phyloP scores from a whole-genome alignment of 1,140 invertebrate genomes.

The Drosophila saltans region DNA sequence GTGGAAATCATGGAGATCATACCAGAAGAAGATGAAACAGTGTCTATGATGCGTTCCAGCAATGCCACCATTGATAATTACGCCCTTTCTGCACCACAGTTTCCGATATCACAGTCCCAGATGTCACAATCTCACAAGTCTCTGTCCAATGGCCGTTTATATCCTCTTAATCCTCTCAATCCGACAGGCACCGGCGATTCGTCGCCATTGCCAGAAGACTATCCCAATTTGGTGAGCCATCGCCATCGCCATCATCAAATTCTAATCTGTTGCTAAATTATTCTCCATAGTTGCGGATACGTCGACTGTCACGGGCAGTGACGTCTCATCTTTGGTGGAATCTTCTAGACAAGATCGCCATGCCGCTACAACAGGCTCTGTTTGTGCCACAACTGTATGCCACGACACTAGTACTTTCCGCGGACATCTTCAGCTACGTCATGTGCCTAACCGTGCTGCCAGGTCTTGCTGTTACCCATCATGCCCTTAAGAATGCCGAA shows the following conservation, averaged over 20 bases:
- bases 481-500: slow-evolving; percentile 77
- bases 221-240: slow-evolving; percentile 66
- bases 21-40: slow-evolving; percentile 79
- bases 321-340: slow-evolving; percentile 74
- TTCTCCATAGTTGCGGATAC: slow-evolving; percentile 59
- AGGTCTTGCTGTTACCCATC: slow-evolving; percentile 71
- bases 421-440: slow-evolving; percentile 80
- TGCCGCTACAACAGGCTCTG: slow-evolving; percentile 72
- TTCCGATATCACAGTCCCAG: slow-evolving; percentile 26
- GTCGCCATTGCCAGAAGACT: slow-evolving; percentile 51
- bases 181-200: slow-evolving; percentile 55
- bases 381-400: slow-evolving; percentile 75
- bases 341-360: slow-evolving; percentile 74
- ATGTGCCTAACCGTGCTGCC: slow-evolving; percentile 81
- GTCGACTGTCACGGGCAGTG: slow-evolving; percentile 68
- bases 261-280: background rate
- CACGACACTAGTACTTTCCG: slow-evolving; percentile 74
- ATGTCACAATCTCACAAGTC: slow-evolving; percentile 59
- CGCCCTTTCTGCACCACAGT: slow-evolving; percentile 60
- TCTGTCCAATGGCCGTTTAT: slow-evolving; percentile 62
- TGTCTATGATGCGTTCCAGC: slow-evolving; percentile 77
- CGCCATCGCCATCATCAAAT: background rate
- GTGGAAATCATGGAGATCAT: slow-evolving; percentile 83
- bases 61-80: slow-evolving; percentile 79
- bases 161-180: slow-evolving; percentile 31